phyloP scores from a whole-genome alignment of 2,113 vertebrate species.

The Lagenorhynchus albirostris region DNA sequence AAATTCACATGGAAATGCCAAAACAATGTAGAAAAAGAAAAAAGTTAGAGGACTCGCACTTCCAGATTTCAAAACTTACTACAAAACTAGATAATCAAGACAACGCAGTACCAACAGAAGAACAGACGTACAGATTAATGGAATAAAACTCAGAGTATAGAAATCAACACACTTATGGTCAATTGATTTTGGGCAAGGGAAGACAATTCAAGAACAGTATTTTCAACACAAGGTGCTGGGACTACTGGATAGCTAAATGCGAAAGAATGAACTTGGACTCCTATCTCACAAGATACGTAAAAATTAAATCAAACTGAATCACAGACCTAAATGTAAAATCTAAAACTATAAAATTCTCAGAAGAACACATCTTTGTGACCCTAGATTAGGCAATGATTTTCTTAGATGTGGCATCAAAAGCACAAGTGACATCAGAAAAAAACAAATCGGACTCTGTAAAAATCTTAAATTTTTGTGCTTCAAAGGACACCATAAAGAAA shows the following conservation, averaged over 20 bases:
- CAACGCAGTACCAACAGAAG: neutral
- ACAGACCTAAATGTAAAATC: neutral
- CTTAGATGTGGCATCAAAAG: neutral
- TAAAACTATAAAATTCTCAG: neutral
- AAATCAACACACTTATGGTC: neutral
- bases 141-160: neutral
- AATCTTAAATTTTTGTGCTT: neutral
- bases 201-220: neutral
- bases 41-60: neutral
- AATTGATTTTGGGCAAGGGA: neutral
- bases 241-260: neutral
- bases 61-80: neutral
- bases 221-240: neutral
- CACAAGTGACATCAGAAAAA: neutral
- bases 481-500: neutral
- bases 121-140: neutral
- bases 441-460: neutral
- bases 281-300: neutral
- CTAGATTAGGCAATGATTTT: neutral
- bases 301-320: neutral
- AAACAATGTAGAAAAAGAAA: neutral
- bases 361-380: neutral
- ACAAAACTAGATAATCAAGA: neutral
- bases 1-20: neutral
- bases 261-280: neutral